phyloP scores from a whole-genome alignment of 2,113 vertebrate species.

The Cynopterus brachyotis region DNA sequence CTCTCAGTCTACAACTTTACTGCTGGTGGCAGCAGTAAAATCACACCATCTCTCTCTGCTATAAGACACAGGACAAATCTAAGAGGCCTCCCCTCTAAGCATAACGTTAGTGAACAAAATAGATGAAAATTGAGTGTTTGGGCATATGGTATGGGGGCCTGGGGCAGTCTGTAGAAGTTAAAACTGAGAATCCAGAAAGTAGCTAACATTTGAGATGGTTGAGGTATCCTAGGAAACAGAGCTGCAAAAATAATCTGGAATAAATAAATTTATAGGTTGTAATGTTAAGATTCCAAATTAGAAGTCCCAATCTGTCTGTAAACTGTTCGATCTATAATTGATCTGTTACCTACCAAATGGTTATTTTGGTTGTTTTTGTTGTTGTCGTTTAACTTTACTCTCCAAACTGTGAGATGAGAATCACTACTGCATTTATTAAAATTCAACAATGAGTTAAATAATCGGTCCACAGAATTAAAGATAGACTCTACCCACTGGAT shows the following conservation, averaged over 20 bases:
- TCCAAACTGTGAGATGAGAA: neutral
- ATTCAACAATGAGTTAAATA: constrained; percentile 17
- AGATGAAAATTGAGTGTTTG: neutral
- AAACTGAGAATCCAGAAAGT: neutral
- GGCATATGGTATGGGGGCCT: neutral
- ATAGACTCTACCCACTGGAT: neutral
- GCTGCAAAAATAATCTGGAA: neutral
- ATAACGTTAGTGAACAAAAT: neutral
- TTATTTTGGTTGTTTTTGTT: neutral
- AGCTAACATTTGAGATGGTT: neutral
- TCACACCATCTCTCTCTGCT: neutral
- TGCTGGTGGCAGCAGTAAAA: neutral
- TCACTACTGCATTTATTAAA: neutral
- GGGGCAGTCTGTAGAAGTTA: neutral
- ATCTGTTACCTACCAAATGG: neutral
- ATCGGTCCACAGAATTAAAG: neutral
- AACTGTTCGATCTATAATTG: neutral
- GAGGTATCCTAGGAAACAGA: neutral
- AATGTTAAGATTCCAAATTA: neutral
- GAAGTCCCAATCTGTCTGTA: neutral
- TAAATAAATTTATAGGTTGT: neutral
- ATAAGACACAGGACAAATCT: neutral
- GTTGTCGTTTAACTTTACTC: neutral
- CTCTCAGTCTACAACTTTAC: constrained; percentile 20
- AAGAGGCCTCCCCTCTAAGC: neutral